Base-by-base conservation (phyloP, 1,140 invertebrate genomes). In the Camponotus pennsylvanicus region DNA sequence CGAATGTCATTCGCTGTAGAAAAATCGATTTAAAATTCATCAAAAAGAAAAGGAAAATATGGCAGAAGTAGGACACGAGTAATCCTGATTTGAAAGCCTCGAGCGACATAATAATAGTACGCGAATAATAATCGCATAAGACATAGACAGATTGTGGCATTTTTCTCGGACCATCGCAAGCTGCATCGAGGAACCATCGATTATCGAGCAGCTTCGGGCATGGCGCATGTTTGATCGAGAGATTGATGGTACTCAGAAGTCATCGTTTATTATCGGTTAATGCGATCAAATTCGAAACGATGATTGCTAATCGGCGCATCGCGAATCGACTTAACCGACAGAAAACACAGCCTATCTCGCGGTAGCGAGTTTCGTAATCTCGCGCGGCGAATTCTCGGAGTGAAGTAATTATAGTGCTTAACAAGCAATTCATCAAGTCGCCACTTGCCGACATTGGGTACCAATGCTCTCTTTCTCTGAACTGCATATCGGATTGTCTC, bases 281-380 rank as follows among this genome's bases (percentile, higher is more conserved):
- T 85, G 49, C 70, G 59, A 85, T 85, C 82, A 61, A 15, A 64
- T 85, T 78, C 82, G 61, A 79, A 21, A 84, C 71, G 80, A 84
- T 77, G 71, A 84, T 77, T 57, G 71, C 71, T 77, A 63, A 77
- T 84, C 71, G 52, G 59, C 70, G 63, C 64, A 84, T 84, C 40
- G 59, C 70, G 59, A 63, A 34, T 57, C 52, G 66, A 15, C 52
- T 27, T 45, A 18, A 13, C 3, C 79, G 67, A 32, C 67, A 27
- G 67, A 71, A 82, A 83, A 83, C 67, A 83, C 55, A 57, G 69
- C 55, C 42, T 75, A 55, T 73, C 79, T 49, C 55, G 55, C 42
- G 40, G 27, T 73, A 61, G 69, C 67, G 69, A 63, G 40, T 82
- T 52, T 27, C 52, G 52, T 63, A 83, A 75, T 83, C 37, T 40